These are phyloP conservation scores for Hyles vespertilio DNA, from an alignment of 1,140 invertebrate species.

Conservation along the genomic window DNA sequence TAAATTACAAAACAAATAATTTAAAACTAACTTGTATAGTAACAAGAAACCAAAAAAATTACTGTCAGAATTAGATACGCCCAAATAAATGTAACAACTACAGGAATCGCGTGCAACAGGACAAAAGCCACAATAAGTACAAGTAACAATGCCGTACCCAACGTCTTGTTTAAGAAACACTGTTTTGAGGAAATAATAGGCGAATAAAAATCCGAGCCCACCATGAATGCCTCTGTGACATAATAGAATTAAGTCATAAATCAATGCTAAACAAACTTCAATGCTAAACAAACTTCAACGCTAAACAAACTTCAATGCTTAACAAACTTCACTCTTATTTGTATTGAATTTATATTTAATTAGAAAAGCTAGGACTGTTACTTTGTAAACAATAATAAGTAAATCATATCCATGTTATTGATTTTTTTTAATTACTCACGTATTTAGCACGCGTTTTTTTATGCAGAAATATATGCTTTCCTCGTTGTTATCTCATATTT, in stretches of 20 bases:
- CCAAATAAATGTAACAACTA: conserved; percentile 34
- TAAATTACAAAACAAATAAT: no score
- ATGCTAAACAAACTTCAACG: conserved; percentile 6
- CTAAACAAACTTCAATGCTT: conserved; percentile 1
- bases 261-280: conserved; percentile 2
- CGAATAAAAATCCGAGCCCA: conserved; percentile 42
- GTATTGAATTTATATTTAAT: no score
- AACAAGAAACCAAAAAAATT: conserved; percentile 21
- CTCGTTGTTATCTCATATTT: no score
- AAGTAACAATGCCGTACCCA: conserved; percentile 39
- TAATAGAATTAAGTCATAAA: conserved; percentile 16
- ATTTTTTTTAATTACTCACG: no score
- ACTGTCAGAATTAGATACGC: conserved; percentile 40
- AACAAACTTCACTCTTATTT: no score
- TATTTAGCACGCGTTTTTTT: no score
- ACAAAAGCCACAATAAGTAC: conserved; percentile 23
- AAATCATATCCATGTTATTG: no score
- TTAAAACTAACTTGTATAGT: no score
- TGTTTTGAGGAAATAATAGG: conserved; percentile 37
- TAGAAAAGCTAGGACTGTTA: no score
- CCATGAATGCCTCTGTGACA: conserved; percentile 30
- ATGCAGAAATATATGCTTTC: no score
- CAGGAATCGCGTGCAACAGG: conserved; percentile 6
- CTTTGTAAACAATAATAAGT: no score
- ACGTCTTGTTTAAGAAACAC: conserved; percentile 62